Evolutionary conservation across 2,888 invertebrate species (phyloP), one percentile per base, ranked within the genome.

Genomic region (Oxystoma pomonae): DNA sequence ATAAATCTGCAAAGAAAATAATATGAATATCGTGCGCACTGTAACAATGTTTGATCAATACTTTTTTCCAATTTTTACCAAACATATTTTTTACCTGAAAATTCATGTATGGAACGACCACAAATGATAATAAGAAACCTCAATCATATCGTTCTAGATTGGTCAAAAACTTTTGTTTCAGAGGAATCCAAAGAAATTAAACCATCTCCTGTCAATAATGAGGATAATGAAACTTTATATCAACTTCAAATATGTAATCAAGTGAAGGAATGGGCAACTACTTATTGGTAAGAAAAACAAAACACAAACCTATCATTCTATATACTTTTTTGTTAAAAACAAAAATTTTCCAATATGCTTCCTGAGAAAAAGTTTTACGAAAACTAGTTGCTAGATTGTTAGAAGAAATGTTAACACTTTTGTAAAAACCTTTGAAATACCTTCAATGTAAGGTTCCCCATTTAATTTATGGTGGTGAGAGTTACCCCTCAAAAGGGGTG

Each of bases 231-330:
- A 7, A 7, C 18, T 52, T 56, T 61, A 20, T 73, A 64, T 53
- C 66, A 61, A 22, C 67, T 76, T 58, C 72, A 73, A 64, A 70
- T 75, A 20, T 65, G 69, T 56, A 67, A 70, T 56, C 64, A 68
- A n/a, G 59, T 71, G 16, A 70, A 71, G 57, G 70, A 73, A 53
- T 76, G 76, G 76, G 69, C 66, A 65, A 69, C 70, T 7, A 59
- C 74, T 20, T 76, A 75, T 60, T 71, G 74, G 76, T 76, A 69
- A 67, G 20, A 35, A 7, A 35, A 35, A 35, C n/a, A n/a, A n/a
- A n/a, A n/a, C n/a, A n/a, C n/a, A n/a, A n/a, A n/a, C n/a, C n/a
- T n/a, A n/a, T n/a, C n/a, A n/a, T n/a, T n/a, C n/a, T n/a, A n/a
- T n/a, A n/a, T n/a, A n/a, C n/a, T n/a, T n/a, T n/a, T n/a, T n/a